These are phyloP conservation scores for Rhopalosiphum padi DNA, from an alignment of 1,140 invertebrate species.

Conservation along the genomic window DNA sequence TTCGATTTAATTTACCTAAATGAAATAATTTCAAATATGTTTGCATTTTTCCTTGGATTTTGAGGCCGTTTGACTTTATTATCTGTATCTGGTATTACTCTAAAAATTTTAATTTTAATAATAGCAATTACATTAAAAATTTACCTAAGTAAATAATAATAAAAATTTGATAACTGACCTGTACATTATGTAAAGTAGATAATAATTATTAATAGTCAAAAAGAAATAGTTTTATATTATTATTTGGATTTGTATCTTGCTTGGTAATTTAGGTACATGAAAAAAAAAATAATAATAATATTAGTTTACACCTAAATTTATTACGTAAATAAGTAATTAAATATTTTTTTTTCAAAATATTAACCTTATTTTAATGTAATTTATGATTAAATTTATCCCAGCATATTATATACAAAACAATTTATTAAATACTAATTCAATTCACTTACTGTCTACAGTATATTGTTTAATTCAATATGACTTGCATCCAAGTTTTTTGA, in stretches of 20 bases:
- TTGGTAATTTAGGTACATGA: background rate
- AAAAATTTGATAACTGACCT: background rate
- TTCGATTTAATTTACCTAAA: constrained; percentile 66
- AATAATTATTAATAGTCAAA: background rate
- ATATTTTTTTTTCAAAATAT: background rate
- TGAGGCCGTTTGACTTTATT: constrained; percentile 63
- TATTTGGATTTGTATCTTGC: background rate
- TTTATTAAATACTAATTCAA: no score
- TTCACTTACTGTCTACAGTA: no score
- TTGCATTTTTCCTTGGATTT: constrained; percentile 67
- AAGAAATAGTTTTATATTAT: background rate
- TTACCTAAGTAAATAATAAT: background rate
- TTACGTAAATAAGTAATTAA: background rate
- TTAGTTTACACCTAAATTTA: background rate
- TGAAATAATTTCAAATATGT: constrained; percentile 66
- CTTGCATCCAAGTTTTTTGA: background rate
- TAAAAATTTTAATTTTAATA: background rate
- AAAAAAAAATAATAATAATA: background rate
- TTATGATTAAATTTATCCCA: background rate
- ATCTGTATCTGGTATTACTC: background rate
- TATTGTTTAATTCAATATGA: background rate
- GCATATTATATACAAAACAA: background rate
- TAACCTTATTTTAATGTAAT: background rate
- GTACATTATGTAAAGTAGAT: background rate
- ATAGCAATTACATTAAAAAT: background rate